Evolutionary conservation across 2,113 vertebrate genomes (phyloP), one percentile per base, ranked within the genome.

Genomic region (Pelmatolapia mariae): DNA sequence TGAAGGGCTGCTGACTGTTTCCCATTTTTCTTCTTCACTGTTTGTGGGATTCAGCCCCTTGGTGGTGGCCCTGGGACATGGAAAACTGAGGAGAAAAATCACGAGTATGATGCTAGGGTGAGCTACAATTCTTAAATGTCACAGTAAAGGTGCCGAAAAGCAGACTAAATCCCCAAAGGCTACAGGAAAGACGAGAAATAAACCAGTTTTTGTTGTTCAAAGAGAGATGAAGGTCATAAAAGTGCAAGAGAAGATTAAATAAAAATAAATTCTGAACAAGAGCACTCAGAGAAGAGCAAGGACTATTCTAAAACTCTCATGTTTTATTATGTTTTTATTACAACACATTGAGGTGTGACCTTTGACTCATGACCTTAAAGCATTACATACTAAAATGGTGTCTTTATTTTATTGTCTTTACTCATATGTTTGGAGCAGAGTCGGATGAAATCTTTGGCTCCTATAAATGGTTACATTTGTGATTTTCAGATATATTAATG

Each of bases 31-130:
- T 1, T 95, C 97, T 24, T 96, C 96, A 0, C 73, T 97, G 19
- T 97, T 97, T 57, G 95, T 96, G 7, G 97, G 97, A 3, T 97
- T 97, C 92, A 96, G 97, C 86, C 97, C 97, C 29, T 53, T 97
- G 91, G 96, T 97, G 78, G 96, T 97, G 91, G 95, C 96, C 2
- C 84, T 96, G 13, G 97, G 97, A 53, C 97, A 97, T 4, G 89
- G 96, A 18, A 97, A 97, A 83, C 94, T 97, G 18, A 95, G 96
- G 40, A 94, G 82, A 63, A 95, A 87, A 40, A 95, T 97, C 13
- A 11, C 11, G 4, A 83, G 10, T 22, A 93, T 95, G 90, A 59
- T 95, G 4, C 86, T 86, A 47, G 68, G 84, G 6, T 93, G 95
- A 68, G 71, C 16, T 13, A 80, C 88, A 36, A 18, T 33, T 59